A percentile compares a stretch with the other conserved stretches of the same genome.
Evolutionary conservation across 1,140 invertebrate genomes (phyloP).

Genomic region (Papilio polytes): DNA sequence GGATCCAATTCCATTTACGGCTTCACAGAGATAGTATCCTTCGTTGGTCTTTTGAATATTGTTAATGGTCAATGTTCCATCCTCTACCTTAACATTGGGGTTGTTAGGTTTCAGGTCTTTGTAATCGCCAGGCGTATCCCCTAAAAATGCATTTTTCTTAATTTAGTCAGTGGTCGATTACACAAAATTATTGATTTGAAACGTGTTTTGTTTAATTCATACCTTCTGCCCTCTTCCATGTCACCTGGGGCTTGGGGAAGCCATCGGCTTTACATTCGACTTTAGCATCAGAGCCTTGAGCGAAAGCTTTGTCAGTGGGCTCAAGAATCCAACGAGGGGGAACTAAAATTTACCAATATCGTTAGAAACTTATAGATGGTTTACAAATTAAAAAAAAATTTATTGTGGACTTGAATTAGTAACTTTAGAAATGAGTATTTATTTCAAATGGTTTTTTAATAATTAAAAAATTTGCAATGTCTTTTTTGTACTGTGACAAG

Average conservation of each 20-base stretch:
- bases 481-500: neutral
- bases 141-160: conserved; percentile 77
- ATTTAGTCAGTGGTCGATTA: neutral
- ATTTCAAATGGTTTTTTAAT: neutral
- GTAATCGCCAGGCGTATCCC: conserved; percentile 95
- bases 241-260: conserved; percentile 95
- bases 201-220: conserved; percentile 53
- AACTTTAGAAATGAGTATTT: neutral
- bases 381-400: neutral
- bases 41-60: conserved; percentile 97
- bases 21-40: conserved; percentile 98
- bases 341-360: conserved; percentile 86
- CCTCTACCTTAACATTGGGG: conserved; percentile 94
- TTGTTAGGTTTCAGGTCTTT: conserved; percentile 95
- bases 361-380: conserved; percentile 39
- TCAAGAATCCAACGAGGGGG: conserved; percentile 98
- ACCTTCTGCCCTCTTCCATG: conserved; percentile 98
- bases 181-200: neutral
- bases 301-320: conserved; percentile 97
- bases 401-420: neutral
- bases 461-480: neutral
- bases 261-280: conserved; percentile 98
- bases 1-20: conserved; percentile 97
- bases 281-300: conserved; percentile 95
- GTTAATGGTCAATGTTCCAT: conserved; percentile 91